Evolutionary conservation across 2,113 vertebrate genomes (phyloP).

Genomic region (Puma concolor): DNA sequence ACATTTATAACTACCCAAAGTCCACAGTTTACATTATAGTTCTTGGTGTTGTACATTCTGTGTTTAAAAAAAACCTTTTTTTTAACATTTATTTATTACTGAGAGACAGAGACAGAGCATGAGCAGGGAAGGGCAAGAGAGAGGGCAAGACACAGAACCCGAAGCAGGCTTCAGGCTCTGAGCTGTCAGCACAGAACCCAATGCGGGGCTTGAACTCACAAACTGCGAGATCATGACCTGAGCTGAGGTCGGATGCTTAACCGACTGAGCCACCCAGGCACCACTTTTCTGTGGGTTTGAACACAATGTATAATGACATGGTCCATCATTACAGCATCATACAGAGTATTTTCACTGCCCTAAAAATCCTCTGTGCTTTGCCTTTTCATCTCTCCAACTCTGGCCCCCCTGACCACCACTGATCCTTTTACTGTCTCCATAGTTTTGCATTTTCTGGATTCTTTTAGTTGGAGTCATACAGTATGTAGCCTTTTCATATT

Average conservation of each 20-base stretch:
- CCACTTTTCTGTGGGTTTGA: not conserved
- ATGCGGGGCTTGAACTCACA: too few species aligned
- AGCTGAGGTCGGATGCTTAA: too few species aligned
- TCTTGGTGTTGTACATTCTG: not conserved
- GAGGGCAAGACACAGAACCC: too few species aligned
- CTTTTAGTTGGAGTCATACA: not conserved
- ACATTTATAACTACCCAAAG: not conserved
- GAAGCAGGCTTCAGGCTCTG: too few species aligned
- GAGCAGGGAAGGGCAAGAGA: too few species aligned
- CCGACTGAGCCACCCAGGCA: too few species aligned
- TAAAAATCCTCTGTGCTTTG: not conserved
- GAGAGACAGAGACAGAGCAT: too few species aligned
- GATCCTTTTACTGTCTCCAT: not conserved
- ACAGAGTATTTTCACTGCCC: not conserved
- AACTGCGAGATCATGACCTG: too few species aligned
- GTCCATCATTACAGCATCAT: not conserved
- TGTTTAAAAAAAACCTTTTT: not conserved
- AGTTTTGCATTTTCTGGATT: not conserved
- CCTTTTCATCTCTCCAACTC: not conserved
- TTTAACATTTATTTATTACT: too few species aligned
- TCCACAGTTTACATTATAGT: not conserved
- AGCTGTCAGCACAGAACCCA: too few species aligned
- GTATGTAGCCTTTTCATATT: not conserved
- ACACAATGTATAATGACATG: not conserved
- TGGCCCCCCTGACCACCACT: not conserved